Percentiles rank a stretch among this genome's conserved stretches.
Conservation (phyloP, 2,113 vertebrate species). For the Myiopsitta monachus region DNA sequence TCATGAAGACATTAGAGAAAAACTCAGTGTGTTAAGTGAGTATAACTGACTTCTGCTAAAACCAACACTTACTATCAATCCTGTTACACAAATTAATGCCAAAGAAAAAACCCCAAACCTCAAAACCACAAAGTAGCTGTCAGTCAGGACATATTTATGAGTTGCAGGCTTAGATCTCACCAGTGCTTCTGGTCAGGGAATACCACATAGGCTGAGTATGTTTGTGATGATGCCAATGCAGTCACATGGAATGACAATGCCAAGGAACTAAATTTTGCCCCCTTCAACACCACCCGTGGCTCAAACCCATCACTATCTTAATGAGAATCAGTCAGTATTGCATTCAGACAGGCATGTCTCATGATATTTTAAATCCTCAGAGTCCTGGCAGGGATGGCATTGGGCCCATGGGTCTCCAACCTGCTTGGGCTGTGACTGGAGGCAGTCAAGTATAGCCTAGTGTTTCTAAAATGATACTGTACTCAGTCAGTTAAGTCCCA, state of each 20-base stretch:
- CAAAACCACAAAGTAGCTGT: neutral
- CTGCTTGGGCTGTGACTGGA: neutral
- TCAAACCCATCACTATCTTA: neutral
- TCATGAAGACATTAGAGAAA: neutral
- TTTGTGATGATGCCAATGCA: neutral
- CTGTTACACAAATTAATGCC: neutral
- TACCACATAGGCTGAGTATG: neutral
- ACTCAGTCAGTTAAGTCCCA: neutral
- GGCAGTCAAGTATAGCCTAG: neutral
- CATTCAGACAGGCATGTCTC: neutral
- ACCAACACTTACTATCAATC: neutral
- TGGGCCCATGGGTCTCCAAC: neutral
- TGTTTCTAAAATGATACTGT: neutral
- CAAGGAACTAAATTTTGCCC: neutral
- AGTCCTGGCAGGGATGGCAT: neutral
- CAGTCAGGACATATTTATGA: neutral
- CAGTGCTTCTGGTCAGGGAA: neutral
- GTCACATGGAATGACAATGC: neutral
- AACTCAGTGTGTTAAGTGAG: neutral
- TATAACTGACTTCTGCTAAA: neutral
- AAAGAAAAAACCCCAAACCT: neutral
- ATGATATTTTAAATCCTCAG: neutral
- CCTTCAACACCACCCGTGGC: neutral
- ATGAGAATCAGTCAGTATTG: neutral
- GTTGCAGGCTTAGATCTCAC: neutral